Percentiles rank a stretch among this genome's conserved stretches.
Conservation (phyloP, 2,797 vertebrate species). For the Rachycentron canadum region DNA sequence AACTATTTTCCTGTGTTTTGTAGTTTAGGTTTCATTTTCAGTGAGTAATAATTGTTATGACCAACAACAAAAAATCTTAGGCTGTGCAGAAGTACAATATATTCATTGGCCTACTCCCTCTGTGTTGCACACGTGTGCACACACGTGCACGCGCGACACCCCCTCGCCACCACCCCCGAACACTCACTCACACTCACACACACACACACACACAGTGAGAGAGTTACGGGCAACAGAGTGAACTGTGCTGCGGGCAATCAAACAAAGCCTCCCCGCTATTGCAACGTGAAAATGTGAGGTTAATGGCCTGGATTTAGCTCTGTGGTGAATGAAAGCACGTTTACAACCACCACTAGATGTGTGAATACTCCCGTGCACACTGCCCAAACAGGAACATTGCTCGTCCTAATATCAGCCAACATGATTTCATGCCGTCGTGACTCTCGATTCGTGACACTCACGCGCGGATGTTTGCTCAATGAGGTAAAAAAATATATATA, state of each 20-base stretch:
- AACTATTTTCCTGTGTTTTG: background rate
- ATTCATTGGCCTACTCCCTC: slow-evolving; percentile 29
- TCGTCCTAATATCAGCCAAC: slow-evolving; percentile 60
- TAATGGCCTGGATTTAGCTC: slow-evolving; percentile 67
- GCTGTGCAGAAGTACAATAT: slow-evolving; percentile 8
- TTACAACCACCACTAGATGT: slow-evolving; percentile 63
- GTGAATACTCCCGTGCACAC: slow-evolving; percentile 62
- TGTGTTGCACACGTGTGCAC: slow-evolving; percentile 51
- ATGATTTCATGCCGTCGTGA: slow-evolving; percentile 73
- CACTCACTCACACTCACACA: slow-evolving; percentile 23
- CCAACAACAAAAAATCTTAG: background rate
- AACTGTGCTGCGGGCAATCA: slow-evolving; percentile 62
- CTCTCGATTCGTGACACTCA: slow-evolving; percentile 72
- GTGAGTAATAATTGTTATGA: background rate
- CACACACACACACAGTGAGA: slow-evolving; percentile 19
- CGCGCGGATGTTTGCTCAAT: slow-evolving; percentile 50
- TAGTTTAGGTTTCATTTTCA: background rate
- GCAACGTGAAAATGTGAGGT: slow-evolving; percentile 71
- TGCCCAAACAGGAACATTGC: slow-evolving; percentile 44
- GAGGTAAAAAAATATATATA: background rate
- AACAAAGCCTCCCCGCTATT: slow-evolving; percentile 59
- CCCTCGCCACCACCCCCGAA: background rate
- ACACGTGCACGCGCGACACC: slow-evolving; percentile 58
- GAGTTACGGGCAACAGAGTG: slow-evolving; percentile 66
- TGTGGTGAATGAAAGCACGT: slow-evolving; percentile 69